Percentiles rank a stretch among this genome's conserved stretches.
Conservation (phyloP, 2,888 invertebrate species). For the Abrostola tripartita region DNA sequence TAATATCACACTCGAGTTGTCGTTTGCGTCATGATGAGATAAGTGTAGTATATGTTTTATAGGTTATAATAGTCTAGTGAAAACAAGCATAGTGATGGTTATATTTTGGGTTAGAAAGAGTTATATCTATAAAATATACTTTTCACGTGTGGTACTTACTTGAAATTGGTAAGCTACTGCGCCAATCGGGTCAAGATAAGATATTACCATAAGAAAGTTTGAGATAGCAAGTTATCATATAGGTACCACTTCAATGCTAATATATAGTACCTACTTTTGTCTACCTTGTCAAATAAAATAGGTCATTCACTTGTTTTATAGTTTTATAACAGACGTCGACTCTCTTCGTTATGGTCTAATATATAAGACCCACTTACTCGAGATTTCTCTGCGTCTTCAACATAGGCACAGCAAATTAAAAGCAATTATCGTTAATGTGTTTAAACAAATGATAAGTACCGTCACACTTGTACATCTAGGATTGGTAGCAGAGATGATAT, state of each 20-base stretch:
- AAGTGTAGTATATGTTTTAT: no score
- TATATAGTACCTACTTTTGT: not conserved
- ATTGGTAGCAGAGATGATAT: not conserved
- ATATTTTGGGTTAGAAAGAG: no score
- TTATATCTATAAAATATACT: no score
- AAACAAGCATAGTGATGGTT: no score
- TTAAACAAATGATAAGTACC: slow-evolving; percentile 6
- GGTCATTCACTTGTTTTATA: not conserved
- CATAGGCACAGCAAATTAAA: slow-evolving; percentile 24
- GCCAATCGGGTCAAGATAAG: no score
- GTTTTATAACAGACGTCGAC: not conserved
- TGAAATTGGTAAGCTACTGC: no score
- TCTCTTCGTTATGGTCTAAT: slow-evolving; percentile 35
- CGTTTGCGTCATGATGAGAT: no score
- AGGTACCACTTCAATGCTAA: not conserved
- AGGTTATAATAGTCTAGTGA: no score
- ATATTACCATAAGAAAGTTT: no score
- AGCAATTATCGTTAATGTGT: slow-evolving; percentile 12
- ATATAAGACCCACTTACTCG: slow-evolving; percentile 27
- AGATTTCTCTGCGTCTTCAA: slow-evolving; percentile 28
- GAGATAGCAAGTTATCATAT: not conserved
- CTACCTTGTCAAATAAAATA: not conserved
- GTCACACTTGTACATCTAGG: not conserved
- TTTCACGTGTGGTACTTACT: no score
- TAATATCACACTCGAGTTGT: no score